Evolutionary conservation across 2,888 invertebrate genomes (phyloP), one percentile per base, ranked within the genome.

Genomic region (Halictus ligatus): DNA sequence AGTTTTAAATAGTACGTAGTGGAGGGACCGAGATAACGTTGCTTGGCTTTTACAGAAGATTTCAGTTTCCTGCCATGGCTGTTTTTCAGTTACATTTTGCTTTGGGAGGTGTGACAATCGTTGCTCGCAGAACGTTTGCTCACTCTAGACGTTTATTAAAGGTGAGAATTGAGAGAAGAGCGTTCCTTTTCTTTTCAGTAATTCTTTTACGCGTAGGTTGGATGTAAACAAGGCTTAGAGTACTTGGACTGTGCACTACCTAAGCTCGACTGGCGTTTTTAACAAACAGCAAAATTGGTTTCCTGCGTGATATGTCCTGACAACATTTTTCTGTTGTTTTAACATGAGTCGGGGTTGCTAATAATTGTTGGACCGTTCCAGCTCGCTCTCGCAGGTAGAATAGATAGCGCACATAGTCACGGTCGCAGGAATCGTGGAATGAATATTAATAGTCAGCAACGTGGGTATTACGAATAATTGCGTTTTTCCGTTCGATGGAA

Each of bases 381-480:
- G 5, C n/a, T 69, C n/a, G 48, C 72, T 87, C 78, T 54, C 71
- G 58, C 48, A 13, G n/a, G 40, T 13, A 25, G 78, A 75, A 50
- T 69, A 74, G 67, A 67, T 79, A 78, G 64, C 8, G 21, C 50
- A 21, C 50, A 8, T 54, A 64, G 84, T 88, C 82, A 84, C 80
- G 90, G 87, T 89, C 82, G 87, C 87, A 79, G 87, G 88, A 88
- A 83, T 81, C 85, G 60, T 58, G 89, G 89, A 91, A 92, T 91
- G 90, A 88, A 89, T 92, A 92, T 92, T 91, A 91, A 92, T 92
- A 90, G 85, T 75, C 48, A 78, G 79, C 69, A 77, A 81, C 78
- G 64, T 75, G 79, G 83, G 75, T 83, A 91, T 91, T 92, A 89
- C 86, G 85, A 86, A 84, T 91, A 92, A 92, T 92, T 90, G 89